Percentiles rank a stretch among this genome's conserved stretches.
Conservation (phyloP, 2,113 vertebrate species). For the Heterochromis multidens region DNA sequence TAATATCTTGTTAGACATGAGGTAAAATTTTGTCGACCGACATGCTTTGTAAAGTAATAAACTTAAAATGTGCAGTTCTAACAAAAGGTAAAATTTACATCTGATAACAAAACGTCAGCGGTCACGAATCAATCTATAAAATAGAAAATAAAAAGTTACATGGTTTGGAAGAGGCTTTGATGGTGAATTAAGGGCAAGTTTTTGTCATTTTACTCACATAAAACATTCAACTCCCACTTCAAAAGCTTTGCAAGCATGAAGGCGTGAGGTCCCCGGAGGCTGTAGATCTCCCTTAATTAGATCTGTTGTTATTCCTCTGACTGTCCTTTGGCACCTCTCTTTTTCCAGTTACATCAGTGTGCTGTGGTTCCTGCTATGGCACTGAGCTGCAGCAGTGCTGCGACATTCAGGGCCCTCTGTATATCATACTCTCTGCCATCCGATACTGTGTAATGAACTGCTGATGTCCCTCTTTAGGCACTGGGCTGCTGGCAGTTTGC, state of each 20-base stretch:
- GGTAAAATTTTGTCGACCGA: slow-evolving; percentile 4
- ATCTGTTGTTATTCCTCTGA: not conserved
- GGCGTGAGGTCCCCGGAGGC: not conserved
- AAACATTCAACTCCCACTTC: slow-evolving; percentile 1
- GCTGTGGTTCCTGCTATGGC: not conserved
- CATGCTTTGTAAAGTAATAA: not conserved
- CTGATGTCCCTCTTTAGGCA: slow-evolving; percentile 68
- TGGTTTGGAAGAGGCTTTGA: slow-evolving; percentile 45
- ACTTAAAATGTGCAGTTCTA: not conserved
- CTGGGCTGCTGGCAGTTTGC: slow-evolving; percentile 79
- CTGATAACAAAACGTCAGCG: not conserved
- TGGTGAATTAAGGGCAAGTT: slow-evolving; percentile 55
- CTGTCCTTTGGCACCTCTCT: slow-evolving; percentile 40
- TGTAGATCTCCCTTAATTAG: not conserved
- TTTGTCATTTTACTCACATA: not conserved
- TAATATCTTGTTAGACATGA: not conserved
- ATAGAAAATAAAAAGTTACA: slow-evolving; percentile 6
- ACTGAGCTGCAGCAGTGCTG: not conserved
- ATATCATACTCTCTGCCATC: not conserved
- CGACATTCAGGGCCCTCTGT: not conserved
- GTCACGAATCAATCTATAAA: slow-evolving; percentile 15
- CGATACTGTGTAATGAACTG: not conserved
- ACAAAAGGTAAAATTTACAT: not conserved
- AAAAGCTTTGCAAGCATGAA: slow-evolving; percentile 16
- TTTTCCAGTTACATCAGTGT: not conserved